Base-by-base conservation (phyloP, 2,797 vertebrate species). In the Sebastes oblongus region DNA sequence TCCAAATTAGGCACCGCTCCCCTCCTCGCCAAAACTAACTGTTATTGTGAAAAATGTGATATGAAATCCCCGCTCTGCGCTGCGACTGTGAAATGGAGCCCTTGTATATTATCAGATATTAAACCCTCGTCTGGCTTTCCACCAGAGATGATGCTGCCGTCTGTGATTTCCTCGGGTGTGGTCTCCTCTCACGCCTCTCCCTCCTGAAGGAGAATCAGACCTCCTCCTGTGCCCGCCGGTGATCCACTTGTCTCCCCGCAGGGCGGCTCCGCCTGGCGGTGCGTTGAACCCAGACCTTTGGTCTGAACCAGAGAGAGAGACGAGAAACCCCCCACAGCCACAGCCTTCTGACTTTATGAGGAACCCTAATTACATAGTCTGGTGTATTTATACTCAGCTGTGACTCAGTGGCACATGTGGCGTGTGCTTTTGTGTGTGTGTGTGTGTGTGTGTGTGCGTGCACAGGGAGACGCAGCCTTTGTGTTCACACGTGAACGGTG, bases 381-480 rank as follows among this genome's bases (percentile, higher is more conserved):
- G 9, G 89, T 91, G 70, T 94, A 93, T 94, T 94, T 94, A 94
- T 94, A 93, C 84, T 88, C 87, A 42, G 77, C 78, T 87, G 89
- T 91, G 92, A 92, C 91, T 93, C 90, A 92, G 77, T 86, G 75
- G 72, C 80, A 78, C 83, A 82, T 90, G 86, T 91, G 91, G 91
- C 78, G 42, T 84, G 81, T 77, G 58, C 85, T 83, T 74, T 69
- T 72, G 76, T 88, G 76, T 88, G 89, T 88, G 74, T 24, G 24
- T 24, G 24, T 24, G 24, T 24, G 22, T 22, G 22, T 88, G 89
- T 89, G 25, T 67, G 66, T 78, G 75, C 4, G 16, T 24, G 78
- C 71, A 72, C 52, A 0, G 3, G n/a, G 20, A 46, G 34, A 69
- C 8, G 29, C 76, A 72, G 81, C 65, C 65, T 86, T 87, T 83